Evolutionary conservation across 35 echinoderm and acorn worm genomes (phyloP).

Genomic region (Heliocidaris tuberculata): DNA sequence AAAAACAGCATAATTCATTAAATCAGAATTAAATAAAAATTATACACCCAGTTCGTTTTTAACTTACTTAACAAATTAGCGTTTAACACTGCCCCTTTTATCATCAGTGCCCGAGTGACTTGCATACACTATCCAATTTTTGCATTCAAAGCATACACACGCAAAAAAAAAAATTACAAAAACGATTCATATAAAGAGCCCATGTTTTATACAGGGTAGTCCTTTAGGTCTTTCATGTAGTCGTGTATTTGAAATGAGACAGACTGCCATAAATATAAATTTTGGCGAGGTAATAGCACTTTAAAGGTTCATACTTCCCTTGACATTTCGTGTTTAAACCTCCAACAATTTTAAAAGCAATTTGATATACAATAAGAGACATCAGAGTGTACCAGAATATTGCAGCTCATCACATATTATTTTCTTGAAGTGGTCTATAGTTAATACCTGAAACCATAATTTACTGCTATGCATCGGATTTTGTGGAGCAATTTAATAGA

Average conservation of each 20-base stretch:
- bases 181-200: not conserved
- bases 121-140: not conserved
- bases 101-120: no score
- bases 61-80: no score
- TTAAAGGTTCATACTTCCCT: not conserved
- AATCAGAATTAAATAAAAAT: no score
- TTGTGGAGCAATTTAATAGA: not conserved
- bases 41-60: no score
- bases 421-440: not conserved
- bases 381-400: not conserved
- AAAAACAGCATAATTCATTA: no score
- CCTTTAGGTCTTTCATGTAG: not conserved
- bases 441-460: not conserved
- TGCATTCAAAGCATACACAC: not conserved
- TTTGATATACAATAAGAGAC: not conserved
- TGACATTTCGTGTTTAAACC: not conserved
- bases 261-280: not conserved
- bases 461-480: no score
- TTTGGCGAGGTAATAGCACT: not conserved
- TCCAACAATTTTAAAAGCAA: not conserved
- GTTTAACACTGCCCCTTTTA: no score
- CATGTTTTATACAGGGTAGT: no score
- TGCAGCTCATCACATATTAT: not conserved
- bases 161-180: not conserved
- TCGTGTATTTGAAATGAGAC: not conserved